Base-by-base conservation (phyloP, 1,140 invertebrate species). In the Hypsibius dujardini region DNA sequence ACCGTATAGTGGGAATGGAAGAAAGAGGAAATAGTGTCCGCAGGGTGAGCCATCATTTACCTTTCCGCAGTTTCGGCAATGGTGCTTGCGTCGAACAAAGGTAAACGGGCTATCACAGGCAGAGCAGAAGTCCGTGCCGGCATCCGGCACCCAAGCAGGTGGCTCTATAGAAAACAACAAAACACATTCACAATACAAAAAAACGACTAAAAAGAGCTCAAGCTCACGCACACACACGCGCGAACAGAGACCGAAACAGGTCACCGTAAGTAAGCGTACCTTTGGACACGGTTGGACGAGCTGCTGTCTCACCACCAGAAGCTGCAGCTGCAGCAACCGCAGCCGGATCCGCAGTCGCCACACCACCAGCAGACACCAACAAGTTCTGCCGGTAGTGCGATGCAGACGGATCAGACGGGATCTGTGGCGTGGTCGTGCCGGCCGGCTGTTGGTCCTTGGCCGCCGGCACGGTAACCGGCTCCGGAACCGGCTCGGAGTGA, bases 91-190 rank as follows among this genome's bases (percentile, higher is more conserved):
- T 56, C 92, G 85, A 62, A 97, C 90, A 67, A 97, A 88, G 1
- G 93, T 97, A 79, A 98, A 98, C 74, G 86, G 86, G 1, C 87
- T 84, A 45, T 86, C 84, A 79, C 95, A 99, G 46, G 88, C 85
- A 89, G 96, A 95, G 79, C 95, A 99, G 60, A 87, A 84, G 0
- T 90, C 88, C 50, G 91, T 91, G 71, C 90, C 85, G 73, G 88
- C 87, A 79, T 96, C 92, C 0, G 92, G 92, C 67, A 95, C 85
- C 92, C 92, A 96, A 47, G 87, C 84, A 0, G 92, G 90, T 1
- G 89, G 87, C 2, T 86, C 82, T 80, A 71, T 47, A 71, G 72
- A 47, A 70, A 74, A 87, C 85, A 46, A 84, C 79, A 69, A 73
- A 67, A 72, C 71, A 71, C 77, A 80, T 50, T 79, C 78, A 59